Evolutionary conservation across 2,113 vertebrate genomes (phyloP).

Genomic region (Trematocara nigrifrons): DNA sequence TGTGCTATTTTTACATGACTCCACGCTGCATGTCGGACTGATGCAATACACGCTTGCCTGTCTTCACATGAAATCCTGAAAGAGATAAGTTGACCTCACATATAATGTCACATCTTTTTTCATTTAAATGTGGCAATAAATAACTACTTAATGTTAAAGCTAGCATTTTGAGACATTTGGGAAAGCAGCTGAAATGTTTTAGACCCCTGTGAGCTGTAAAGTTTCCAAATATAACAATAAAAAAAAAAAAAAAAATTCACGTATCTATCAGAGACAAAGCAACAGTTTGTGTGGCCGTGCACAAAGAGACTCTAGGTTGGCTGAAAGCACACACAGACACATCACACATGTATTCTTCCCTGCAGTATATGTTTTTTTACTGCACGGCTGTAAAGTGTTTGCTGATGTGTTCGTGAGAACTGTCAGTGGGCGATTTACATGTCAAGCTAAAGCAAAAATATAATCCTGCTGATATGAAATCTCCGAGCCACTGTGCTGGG

Average conservation of each 20-base stretch:
- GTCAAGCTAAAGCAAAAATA: constrained; percentile 20
- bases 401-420: constrained; percentile 15
- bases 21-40: neutral
- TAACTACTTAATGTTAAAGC: neutral
- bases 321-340: neutral
- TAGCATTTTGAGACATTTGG: neutral
- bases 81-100: neutral
- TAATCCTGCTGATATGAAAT: constrained; percentile 41
- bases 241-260: neutral
- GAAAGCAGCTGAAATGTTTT: neutral
- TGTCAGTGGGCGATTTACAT: constrained; percentile 21
- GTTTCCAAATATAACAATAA: neutral
- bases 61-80: neutral
- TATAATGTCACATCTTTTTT: neutral
- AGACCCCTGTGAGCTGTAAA: neutral
- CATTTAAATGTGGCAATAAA: neutral
- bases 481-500: constrained; percentile 3
- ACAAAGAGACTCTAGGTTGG: neutral
- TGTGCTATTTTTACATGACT: neutral
- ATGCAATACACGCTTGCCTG: neutral
- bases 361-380: neutral
- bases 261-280: neutral
- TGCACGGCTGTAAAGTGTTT: neutral
- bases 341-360: neutral
- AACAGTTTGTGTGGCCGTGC: neutral